Conservation (phyloP, 2,888 invertebrate species). For the Synanthedon vespiformis region DNA sequence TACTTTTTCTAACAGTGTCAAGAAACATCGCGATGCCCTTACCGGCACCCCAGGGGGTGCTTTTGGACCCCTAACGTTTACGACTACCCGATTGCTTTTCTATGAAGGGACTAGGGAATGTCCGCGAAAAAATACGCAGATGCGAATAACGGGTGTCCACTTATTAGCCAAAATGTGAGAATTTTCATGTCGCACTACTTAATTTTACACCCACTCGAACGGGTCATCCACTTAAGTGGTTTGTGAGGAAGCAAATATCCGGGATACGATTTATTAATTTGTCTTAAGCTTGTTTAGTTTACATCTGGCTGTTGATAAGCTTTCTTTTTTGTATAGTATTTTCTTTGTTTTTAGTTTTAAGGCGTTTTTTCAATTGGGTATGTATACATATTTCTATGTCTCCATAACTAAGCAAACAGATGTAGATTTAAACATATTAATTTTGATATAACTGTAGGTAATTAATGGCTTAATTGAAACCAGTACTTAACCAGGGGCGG, state of each 20-base stretch:
- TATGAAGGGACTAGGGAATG: constrained; percentile 60
- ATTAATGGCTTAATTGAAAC: no score
- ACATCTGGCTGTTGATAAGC: no score
- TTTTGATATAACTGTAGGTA: no score
- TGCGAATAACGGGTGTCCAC: constrained; percentile 43
- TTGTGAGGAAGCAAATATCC: background rate
- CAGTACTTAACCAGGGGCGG: no score
- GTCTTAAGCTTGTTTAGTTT: no score
- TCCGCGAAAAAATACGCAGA: constrained; percentile 54
- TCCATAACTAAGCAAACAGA: no score
- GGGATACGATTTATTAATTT: background rate
- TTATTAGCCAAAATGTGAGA: constrained; percentile 18
- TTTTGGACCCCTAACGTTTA: constrained; percentile 73
- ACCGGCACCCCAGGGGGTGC: constrained; percentile 70
- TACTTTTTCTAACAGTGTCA: constrained; percentile 63
- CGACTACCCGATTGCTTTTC: constrained; percentile 75
- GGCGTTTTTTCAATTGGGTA: no score
- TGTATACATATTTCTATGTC: no score
- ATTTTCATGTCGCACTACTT: constrained; percentile 16
- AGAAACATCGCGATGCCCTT: constrained; percentile 61
- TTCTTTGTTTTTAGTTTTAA: no score
- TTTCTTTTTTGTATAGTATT: no score
- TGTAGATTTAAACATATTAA: no score
- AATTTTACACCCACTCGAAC: background rate
- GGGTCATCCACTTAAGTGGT: background rate